Conservation (phyloP, 64 coral and sea anemone species). For the Stichodactyla mertensii region DNA sequence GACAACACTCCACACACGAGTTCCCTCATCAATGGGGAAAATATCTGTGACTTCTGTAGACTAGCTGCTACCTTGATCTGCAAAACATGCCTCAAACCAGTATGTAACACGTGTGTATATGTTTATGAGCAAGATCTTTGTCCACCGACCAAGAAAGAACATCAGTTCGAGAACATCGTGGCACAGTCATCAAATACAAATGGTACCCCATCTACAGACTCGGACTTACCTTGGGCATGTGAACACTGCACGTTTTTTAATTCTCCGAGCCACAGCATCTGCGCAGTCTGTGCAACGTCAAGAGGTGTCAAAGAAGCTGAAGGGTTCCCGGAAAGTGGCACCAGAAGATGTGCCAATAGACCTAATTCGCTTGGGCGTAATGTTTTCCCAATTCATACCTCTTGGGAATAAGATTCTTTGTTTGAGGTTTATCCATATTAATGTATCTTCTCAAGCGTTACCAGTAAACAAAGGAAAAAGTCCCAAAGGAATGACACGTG, state of each 20-base stretch:
- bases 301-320: too few species aligned
- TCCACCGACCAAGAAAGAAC: not conserved
- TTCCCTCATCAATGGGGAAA: not conserved
- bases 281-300: not conserved
- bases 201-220: not conserved
- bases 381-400: too few species aligned
- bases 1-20: too few species aligned
- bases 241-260: not conserved
- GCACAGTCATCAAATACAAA: not conserved
- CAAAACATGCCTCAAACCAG: not conserved
- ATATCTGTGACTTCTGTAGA: not conserved
- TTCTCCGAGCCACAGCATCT: not conserved
- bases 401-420: too few species aligned
- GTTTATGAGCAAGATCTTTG: conserved; percentile 12
- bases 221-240: too few species aligned
- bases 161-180: not conserved
- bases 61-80: not conserved
- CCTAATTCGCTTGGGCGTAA: too few species aligned
- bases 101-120: not conserved
- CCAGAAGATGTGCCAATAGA: too few species aligned
- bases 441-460: too few species aligned
- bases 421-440: too few species aligned
- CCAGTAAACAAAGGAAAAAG: too few species aligned
- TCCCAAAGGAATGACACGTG: too few species aligned
- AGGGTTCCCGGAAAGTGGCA: too few species aligned